Evolutionary conservation across 2,797 vertebrate genomes (phyloP), one percentile per base, ranked within the genome.

Genomic region (Acrossocheilus wenchowensis): DNA sequence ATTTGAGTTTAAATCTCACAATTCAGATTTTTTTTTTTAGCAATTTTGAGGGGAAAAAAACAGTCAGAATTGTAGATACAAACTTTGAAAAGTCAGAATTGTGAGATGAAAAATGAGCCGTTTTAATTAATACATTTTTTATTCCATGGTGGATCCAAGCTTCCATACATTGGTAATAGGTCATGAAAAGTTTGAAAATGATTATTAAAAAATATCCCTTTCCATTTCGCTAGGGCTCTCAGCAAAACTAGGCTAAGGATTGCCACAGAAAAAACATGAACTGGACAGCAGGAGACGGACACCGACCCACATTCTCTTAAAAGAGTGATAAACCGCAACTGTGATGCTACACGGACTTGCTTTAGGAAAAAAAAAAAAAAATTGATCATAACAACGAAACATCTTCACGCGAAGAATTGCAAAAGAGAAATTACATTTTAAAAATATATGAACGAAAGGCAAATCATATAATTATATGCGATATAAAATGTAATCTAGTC

Each of bases 271-370:
- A 81, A 90, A 91, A 90, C 86, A 89, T 88, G 89, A 86, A 89
- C 90, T 91, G 91, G 92, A 92, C 88, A 86, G 90, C 89, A 87
- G 93, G 88, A 79, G 79, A 92, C 52, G 34, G 84, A 86, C 30
- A 7, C 82, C 26, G 80, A 62, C 90, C 91, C 89, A 48, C 80
- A 90, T 81, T 93, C 91, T 91, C 89, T 92, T 92, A 83, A 91
- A 78, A 83, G 86, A 91, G 88, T 92, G 89, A 94, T 88, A 89
- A 94, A 89, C 93, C 87, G 92, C 91, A 88, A 95, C 94, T 95
- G 95, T 95, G 95, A 95, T 92, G 91, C 91, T 91, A 89, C 94
- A 93, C 92, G 93, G 91, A 95, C 92, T 94, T 90, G 91, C 94
- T 96, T 94, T 92, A 92, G 92, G 68, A 93, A 92, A 94, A 10